Conservation (phyloP, 2,797 vertebrate genomes). For the Danio jaintianensis region DNA sequence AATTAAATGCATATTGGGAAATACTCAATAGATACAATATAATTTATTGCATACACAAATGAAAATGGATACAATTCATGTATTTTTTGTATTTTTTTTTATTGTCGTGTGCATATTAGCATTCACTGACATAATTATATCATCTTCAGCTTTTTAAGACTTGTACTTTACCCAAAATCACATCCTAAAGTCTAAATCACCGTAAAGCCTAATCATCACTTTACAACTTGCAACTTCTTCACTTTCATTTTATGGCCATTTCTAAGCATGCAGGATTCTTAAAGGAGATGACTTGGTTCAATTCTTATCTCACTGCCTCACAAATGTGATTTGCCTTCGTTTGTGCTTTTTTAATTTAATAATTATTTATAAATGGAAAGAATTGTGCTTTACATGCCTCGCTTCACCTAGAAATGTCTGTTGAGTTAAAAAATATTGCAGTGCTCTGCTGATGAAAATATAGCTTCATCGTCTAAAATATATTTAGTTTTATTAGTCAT, state of each 20-base stretch:
- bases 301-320: slow-evolving; percentile 39
- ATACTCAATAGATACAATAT: background rate
- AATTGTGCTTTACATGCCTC: slow-evolving; percentile 7
- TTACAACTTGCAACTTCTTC: slow-evolving; percentile 8
- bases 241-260: slow-evolving; percentile 33
- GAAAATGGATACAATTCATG: background rate
- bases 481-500: background rate
- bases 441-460: background rate
- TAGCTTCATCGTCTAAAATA: background rate
- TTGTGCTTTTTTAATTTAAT: background rate
- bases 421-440: background rate
- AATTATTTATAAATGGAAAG: background rate
- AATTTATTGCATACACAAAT: background rate
- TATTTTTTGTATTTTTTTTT: background rate
- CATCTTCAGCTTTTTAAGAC: background rate
- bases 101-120: background rate
- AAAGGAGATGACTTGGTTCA: slow-evolving; percentile 45
- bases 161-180: background rate
- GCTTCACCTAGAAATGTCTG: background rate
- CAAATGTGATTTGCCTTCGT: slow-evolving; percentile 1
- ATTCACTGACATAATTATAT: background rate
- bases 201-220: slow-evolving; percentile 15
- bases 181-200: background rate
- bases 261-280: slow-evolving; percentile 23
- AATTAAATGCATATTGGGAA: background rate